phyloP scores from a whole-genome alignment of 1,140 invertebrate species.

The Anoplolepis gracilipes region DNA sequence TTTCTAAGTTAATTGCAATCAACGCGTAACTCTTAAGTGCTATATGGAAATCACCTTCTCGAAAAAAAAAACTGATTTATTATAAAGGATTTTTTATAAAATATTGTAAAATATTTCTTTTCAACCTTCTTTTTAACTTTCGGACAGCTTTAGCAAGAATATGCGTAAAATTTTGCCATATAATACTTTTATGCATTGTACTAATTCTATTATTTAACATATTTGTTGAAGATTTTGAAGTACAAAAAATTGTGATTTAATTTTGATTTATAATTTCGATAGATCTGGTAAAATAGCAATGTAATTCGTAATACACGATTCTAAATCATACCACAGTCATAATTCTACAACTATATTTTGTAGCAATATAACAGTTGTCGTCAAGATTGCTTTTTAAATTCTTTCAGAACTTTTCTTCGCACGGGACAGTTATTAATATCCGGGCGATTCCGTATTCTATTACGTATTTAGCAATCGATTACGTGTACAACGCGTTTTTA shows the following conservation, averaged over 20 bases:
- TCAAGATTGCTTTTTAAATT: neutral
- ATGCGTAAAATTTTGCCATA: neutral
- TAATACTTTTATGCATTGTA: neutral
- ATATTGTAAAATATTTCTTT: neutral
- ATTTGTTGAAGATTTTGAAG: neutral
- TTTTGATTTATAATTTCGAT: neutral
- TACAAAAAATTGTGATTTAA: neutral
- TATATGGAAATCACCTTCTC: neutral
- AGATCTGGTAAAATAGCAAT: neutral
- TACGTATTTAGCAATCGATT: neutral
- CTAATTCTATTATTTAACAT: neutral
- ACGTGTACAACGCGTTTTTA: neutral
- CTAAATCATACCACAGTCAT: neutral
- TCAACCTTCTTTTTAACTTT: neutral
- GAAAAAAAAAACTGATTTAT: neutral
- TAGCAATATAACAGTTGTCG: neutral
- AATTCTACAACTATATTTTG: neutral
- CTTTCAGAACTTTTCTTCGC: neutral
- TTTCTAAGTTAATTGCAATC: constrained; percentile 43
- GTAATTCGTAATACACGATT: neutral
- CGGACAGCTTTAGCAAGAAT: neutral
- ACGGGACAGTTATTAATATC: neutral
- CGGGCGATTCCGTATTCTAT: neutral
- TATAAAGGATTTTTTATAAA: neutral
- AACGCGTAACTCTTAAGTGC: neutral